Percentiles rank a stretch among this genome's conserved stretches.
Evolutionary conservation across 2,797 vertebrate species (phyloP).

Genomic region (Rhincodon typus): DNA sequence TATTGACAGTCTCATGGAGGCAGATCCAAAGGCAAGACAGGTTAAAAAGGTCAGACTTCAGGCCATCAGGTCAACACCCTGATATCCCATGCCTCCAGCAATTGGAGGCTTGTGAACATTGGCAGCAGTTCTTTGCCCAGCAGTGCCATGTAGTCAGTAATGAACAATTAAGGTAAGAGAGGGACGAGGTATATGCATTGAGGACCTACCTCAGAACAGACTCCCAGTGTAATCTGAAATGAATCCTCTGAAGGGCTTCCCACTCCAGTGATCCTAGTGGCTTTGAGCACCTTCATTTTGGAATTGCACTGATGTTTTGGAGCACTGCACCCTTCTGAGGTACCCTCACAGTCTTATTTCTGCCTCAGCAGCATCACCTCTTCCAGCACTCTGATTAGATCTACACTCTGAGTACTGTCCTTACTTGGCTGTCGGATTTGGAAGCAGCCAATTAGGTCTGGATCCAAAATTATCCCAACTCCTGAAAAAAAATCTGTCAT

Average conservation of each 20-base stretch:
- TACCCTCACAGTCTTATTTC: neutral
- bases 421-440: neutral
- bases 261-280: neutral
- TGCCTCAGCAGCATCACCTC: neutral
- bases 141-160: neutral
- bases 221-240: neutral
- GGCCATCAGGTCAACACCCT: too few species aligned
- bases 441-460: neutral
- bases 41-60: too few species aligned
- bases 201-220: neutral
- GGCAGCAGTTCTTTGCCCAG: neutral
- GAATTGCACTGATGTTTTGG: too few species aligned
- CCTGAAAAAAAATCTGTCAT: neutral
- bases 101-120: too few species aligned
- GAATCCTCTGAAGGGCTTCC: neutral
- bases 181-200: neutral
- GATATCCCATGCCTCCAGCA: too few species aligned
- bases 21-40: too few species aligned
- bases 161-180: neutral
- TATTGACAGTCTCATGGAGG: too few species aligned
- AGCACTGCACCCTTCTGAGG: too few species aligned
- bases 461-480: neutral
- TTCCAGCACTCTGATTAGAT: neutral
- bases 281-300: neutral
- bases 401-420: neutral